phyloP scores from a whole-genome alignment of 53 echinoderm and acorn worm genomes.

The Paracentrotus lividus region DNA sequence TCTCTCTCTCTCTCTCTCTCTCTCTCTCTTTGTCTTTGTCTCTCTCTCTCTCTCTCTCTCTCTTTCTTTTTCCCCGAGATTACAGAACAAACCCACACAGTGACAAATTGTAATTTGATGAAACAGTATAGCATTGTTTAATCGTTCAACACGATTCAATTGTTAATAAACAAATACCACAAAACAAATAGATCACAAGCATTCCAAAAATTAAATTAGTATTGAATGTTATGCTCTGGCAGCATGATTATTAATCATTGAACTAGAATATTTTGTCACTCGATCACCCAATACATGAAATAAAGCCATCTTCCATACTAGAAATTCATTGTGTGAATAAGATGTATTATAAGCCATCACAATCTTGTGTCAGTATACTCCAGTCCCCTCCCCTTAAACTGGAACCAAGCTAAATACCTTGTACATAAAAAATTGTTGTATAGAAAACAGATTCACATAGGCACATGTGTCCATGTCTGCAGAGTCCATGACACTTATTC shows the following conservation, averaged over 20 bases:
- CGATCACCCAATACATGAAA: neutral
- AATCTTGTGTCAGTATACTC: neutral
- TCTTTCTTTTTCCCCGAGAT: neutral
- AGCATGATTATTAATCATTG: neutral
- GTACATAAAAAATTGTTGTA: too few species aligned
- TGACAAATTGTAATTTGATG: neutral
- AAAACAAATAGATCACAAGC: neutral
- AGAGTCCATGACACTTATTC: too few species aligned
- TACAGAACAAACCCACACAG: neutral
- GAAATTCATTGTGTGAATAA: too few species aligned
- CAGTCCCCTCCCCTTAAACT: too few species aligned
- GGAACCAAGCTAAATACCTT: too few species aligned
- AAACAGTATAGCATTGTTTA: neutral
- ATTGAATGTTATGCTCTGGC: neutral
- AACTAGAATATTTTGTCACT: neutral
- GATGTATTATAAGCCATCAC: neutral
- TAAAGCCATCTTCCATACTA: too few species aligned
- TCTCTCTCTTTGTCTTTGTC: neutral
- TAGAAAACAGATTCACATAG: neutral
- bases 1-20: neutral
- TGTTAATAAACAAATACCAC: constrained; percentile 23
- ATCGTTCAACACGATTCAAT: neutral
- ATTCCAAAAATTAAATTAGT: neutral
- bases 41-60: neutral
- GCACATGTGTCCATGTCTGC: too few species aligned